Evolutionary conservation across 2,888 invertebrate species (phyloP), one percentile per base, ranked within the genome.

Genomic region (Atrina japonica): DNA sequence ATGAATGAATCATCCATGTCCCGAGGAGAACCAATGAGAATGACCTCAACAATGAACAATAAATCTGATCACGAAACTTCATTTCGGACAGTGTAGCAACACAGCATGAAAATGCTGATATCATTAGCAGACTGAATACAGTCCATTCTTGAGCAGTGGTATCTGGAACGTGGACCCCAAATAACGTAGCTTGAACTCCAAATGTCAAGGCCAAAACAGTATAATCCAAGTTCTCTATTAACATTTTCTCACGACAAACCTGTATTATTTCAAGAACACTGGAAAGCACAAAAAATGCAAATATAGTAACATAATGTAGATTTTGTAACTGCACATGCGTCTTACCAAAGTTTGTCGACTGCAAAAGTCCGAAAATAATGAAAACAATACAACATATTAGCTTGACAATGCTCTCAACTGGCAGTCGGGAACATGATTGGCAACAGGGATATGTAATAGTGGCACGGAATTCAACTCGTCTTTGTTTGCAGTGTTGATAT

Each of bases 1-100:
- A 58, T 16, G 70, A 55, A 29, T 78, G 73, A 5, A 76, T 49
- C 27, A 61, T 49, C 75, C 75, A 78, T 21, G 78, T 68, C 43
- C 74, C 78, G n/a, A 73, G 70, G 2, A 74, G 40, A 41, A 74
- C 40, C 18, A 70, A 47, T n/a, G 70, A 35, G 9, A 70, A 70
- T 0, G 56, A 59, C 29, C 78, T 50, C 41, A 71, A 45, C 29
- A 73, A 49, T 0, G 71, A 60, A 40, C 66, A 74, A 14, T 74
- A 56, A 3, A 74, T 63, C 29, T 74, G 66, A 25, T 58, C 49
- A 3, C 63, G 45, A 29, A 68, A 63, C 41, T 60, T 69, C 61
- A 72, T 59, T 35, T 77, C 77, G 50, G 72, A 21, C 16, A 60
- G 65, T 16, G 61, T 60, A 11, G 56, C 41, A 0, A 52, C 55